phyloP scores from a whole-genome alignment of 1,140 invertebrate genomes.

The Heliconius himera region DNA sequence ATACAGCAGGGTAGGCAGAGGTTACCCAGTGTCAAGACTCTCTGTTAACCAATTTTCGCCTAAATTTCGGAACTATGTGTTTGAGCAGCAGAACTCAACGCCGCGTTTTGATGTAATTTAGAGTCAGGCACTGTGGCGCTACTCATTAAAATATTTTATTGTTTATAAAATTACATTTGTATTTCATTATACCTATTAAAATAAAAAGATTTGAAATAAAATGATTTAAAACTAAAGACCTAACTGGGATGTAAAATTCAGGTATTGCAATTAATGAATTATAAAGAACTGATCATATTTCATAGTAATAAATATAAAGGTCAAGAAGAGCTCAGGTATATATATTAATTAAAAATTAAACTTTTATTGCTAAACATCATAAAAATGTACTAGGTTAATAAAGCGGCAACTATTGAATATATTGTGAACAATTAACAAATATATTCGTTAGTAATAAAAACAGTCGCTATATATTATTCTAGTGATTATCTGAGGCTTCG shows the following conservation, averaged over 20 bases:
- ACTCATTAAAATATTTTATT: no score
- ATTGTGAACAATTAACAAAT: neutral
- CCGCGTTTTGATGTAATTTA: no score
- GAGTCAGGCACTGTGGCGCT: no score
- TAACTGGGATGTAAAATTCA: neutral
- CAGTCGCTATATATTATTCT: neutral
- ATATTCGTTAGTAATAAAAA: neutral
- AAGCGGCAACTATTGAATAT: neutral
- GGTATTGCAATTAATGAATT: neutral
- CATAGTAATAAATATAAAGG: conserved; percentile 2
- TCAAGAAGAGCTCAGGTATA: neutral
- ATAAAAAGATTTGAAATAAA: no score
- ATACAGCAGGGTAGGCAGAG: neutral
- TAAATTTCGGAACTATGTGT: no score
- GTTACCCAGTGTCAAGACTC: neutral
- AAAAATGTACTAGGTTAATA: neutral
- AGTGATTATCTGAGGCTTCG: no score
- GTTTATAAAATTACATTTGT: no score
- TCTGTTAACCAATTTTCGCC: no score
- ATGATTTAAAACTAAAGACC: neutral
- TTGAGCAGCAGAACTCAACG: no score
- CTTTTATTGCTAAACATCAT: conserved; percentile 4
- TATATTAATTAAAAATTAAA: conserved; percentile 12
- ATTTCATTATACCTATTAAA: no score
- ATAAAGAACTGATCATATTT: neutral